Evolutionary conservation across 2,113 vertebrate species (phyloP), one percentile per base, ranked within the genome.

Genomic region (Aptenodytes patagonicus): DNA sequence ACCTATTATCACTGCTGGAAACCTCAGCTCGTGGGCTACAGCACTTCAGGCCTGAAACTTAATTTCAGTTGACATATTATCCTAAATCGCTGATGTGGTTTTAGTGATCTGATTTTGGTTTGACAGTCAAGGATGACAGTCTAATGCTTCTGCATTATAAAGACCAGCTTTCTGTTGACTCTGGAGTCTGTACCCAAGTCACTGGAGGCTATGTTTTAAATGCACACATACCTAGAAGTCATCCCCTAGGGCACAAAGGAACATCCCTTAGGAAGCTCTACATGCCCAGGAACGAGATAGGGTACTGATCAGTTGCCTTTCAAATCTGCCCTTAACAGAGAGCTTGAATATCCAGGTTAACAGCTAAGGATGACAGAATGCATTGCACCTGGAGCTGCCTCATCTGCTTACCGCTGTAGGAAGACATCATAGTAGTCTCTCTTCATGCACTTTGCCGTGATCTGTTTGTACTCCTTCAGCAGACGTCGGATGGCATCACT

Each of bases 391-490:
- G 7, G 46, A 84, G 78, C 83, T 76, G 78, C 17, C 65, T 61
- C 64, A 38, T 2, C 44, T 4, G 95, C 97, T 99, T 93, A 99
- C 99, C 98, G 97, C 97, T 99, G 99, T 54, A 99, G 95, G 93
- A 99, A 99, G 97, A 99, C 98, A 51, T 99, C 99, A 0, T 99
- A 99, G 88, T 99, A 99, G 66, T 99, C 99, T 46, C 99, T 98
- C 97, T 99, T 98, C 98, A 99, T 99, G 94, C 98, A 98, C 44
- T 99, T 98, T 21, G 99, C 98, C 0, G 99, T 99, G 97, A 99
- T 99, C 75, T 99, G 99, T 83, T 99, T 99, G 94, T 99, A 99
- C 29, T 99, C 99, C 29, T 99, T 99, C 91, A 99, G 98, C 68
- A 99, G 97, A 14, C 99, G 98, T 26, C 98, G 98, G 92, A 99